phyloP scores from a whole-genome alignment of 2,888 invertebrate species.

The Auanema freiburgensis region DNA sequence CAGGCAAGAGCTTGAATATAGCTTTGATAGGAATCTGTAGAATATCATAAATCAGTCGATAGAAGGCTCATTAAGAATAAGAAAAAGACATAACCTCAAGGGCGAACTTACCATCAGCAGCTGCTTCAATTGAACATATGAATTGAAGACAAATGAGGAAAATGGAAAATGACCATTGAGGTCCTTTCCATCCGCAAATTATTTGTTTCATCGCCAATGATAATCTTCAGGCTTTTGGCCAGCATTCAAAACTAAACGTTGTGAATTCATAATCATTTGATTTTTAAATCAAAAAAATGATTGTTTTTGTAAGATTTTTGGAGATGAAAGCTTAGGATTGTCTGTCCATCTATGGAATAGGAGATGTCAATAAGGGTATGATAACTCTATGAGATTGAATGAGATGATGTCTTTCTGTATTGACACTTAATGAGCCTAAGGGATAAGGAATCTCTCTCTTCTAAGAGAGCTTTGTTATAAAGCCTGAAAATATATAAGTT shows the following conservation, averaged over 20 bases:
- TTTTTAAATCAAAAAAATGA: too few relatives aligned
- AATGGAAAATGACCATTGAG: constrained; percentile 5
- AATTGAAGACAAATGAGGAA: constrained; percentile 8
- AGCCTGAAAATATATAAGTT: too few relatives aligned
- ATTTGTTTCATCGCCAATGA: neutral
- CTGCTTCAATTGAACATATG: neutral
- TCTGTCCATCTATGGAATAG: too few relatives aligned
- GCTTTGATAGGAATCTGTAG: constrained; percentile 52
- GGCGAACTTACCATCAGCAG: constrained; percentile 21
- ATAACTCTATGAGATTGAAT: too few relatives aligned
- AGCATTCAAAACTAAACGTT: constrained; percentile 11
- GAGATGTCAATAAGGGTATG: too few relatives aligned
- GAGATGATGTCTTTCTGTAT: too few relatives aligned
- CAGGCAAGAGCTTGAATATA: constrained; percentile 58
- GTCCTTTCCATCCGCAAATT: neutral
- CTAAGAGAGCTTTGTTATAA: too few relatives aligned
- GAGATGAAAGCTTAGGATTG: too few relatives aligned
- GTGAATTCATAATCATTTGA: constrained; percentile 17
- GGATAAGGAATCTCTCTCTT: too few relatives aligned
- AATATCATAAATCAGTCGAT: constrained; percentile 8
- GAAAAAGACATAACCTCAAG: constrained; percentile 3
- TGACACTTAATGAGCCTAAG: too few relatives aligned
- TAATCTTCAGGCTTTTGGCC: neutral
- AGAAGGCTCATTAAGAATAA: neutral
- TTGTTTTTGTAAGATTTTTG: too few relatives aligned